Evolutionary conservation across 2,888 invertebrate genomes (phyloP), one percentile per base, ranked within the genome.

Genomic region (Cephus rjabovi): DNA sequence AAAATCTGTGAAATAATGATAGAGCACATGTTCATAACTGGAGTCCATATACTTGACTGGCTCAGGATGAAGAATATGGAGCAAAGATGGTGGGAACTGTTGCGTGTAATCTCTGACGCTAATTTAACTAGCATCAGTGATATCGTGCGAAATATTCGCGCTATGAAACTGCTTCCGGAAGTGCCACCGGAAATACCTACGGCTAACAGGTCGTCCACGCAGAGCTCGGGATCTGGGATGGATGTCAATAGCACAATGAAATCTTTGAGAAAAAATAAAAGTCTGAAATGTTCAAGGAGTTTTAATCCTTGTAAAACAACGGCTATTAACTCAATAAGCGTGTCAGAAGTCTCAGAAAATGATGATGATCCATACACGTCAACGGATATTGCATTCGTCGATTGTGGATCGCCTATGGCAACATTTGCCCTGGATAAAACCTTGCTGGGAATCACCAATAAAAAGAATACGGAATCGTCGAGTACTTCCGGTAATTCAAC

Each of bases 31-130:
- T 90, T 91, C 78, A 56, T 90, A 12, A 82, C 76, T 12, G 85
- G 84, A 1, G 77, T 81, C 12, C 90, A 91, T 80, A 86, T 90
- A 34, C 86, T 87, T 77, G 90, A 91, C 76, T 90, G 90, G 87
- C 75, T 91, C n/a, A 82, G 82, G 15, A 69, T 76, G 0, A 79
- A 84, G 15, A 81, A 88, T 1, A 79, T 90, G 1, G 76, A 83
- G 12, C 69, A 78, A 4, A 82, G 80, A 71, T 89, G 89, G 87
- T 91, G 90, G 90, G 81, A 82, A 31, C 34, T 71, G 15, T 31
- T 71, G 11, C 56, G 2, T 23, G 56, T 56, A 23, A 0, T 71
- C 12, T 33, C 71, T 34, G 71, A 71, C 11, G 12, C 71, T 71
- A 71, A 71, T 34, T 56, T 56, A 56, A 56, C 56, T 23, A 74